These are phyloP conservation scores for Fukomys damarensis DNA, from an alignment of 2,113 vertebrate genomes.

Conservation along the genomic window DNA sequence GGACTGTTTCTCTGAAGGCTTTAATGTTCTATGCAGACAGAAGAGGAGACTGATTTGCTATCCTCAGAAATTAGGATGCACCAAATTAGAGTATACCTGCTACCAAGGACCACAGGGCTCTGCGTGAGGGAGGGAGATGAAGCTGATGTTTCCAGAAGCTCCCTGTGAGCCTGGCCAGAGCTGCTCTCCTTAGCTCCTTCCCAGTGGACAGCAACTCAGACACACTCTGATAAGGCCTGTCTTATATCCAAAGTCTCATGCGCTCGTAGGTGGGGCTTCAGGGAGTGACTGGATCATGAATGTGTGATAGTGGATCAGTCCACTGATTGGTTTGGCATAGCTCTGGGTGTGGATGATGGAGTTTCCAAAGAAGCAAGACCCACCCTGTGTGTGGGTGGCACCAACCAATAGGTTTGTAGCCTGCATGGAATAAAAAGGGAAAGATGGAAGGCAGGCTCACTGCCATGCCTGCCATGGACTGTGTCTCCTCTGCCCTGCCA, in stretches of 20 bases:
- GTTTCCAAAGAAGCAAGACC: neutral
- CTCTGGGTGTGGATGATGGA: neutral
- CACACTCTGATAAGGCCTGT: neutral
- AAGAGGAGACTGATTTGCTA: neutral
- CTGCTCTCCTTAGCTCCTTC: neutral
- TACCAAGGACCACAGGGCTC: neutral
- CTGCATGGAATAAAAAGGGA: neutral
- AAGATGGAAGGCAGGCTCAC: neutral
- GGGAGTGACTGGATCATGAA: neutral
- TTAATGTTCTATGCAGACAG: constrained; percentile 42
- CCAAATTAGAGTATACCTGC: neutral
- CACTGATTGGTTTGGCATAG: neutral
- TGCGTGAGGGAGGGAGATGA: too few relatives aligned
- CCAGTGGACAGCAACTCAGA: neutral
- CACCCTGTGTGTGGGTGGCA: neutral
- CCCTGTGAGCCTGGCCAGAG: neutral
- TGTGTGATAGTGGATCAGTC: neutral
- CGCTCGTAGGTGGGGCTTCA: neutral
- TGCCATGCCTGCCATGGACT: neutral
- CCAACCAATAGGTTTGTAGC: neutral
- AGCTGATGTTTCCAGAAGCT: neutral
- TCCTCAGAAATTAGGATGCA: constrained; percentile 22
- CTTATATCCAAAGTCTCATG: neutral
- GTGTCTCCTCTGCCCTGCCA: neutral
- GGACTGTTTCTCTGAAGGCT: constrained; percentile 30